Conservation (phyloP, 2,888 invertebrate genomes). For the Pantelozetes paolii region DNA sequence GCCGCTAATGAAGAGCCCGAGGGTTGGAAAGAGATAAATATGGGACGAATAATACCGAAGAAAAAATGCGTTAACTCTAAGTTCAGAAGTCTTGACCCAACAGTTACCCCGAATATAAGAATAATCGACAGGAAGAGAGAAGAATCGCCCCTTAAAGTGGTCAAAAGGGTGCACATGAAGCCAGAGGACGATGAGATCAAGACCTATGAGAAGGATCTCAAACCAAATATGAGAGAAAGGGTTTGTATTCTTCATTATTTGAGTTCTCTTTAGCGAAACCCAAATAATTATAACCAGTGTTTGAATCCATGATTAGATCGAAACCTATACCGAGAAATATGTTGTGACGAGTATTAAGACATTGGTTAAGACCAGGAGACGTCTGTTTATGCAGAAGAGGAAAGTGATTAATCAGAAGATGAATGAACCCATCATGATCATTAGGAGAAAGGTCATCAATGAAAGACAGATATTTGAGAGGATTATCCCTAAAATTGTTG, state of each 20-base stretch:
- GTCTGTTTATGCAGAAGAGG: background rate
- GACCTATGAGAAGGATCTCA: conserved; percentile 11
- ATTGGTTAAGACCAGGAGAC: background rate
- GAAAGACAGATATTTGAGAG: conserved; percentile 6
- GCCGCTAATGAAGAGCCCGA: too few relatives aligned
- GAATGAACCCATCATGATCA: background rate
- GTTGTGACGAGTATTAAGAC: background rate
- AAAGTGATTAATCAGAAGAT: conserved; percentile 16
- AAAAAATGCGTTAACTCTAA: too few relatives aligned
- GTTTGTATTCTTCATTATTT: background rate
- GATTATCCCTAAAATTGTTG: background rate
- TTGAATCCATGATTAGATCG: too few relatives aligned
- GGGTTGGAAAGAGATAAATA: too few relatives aligned
- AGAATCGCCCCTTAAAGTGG: background rate
- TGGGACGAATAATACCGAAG: too few relatives aligned
- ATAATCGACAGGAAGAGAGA: conserved; percentile 6
- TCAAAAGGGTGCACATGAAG: background rate
- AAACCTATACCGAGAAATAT: background rate
- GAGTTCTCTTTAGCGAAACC: too few relatives aligned
- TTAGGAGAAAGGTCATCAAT: conserved; percentile 2
- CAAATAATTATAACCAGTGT: too few relatives aligned
- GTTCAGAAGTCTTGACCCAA: too few relatives aligned
- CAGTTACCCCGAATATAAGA: background rate
- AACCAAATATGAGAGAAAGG: background rate
- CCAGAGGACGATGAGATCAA: background rate